These are phyloP conservation scores for Rotaria macrura DNA, from an alignment of 2,888 invertebrate genomes.

Conservation along the genomic window DNA sequence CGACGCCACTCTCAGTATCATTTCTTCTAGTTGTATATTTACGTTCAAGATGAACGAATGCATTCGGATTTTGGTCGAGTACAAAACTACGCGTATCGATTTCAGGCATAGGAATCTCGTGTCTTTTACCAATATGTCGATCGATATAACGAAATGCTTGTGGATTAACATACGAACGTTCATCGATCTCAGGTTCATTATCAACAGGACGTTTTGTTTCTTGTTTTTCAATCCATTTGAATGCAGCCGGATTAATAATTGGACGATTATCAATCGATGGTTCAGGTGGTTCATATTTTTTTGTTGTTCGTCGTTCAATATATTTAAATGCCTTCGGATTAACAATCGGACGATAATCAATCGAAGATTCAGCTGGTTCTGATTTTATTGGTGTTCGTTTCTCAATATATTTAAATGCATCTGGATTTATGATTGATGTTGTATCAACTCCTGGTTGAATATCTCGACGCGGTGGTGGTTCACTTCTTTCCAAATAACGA, in stretches of 20 bases:
- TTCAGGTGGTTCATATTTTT: background rate
- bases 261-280: slow-evolving; percentile 22
- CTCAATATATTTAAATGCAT: slow-evolving; percentile 30
- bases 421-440: slow-evolving; percentile 28
- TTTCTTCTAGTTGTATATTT: background rate
- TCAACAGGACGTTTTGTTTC: background rate
- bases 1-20: slow-evolving; percentile 35
- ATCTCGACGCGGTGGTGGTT: background rate
- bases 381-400: background rate
- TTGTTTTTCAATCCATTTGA: slow-evolving; percentile 22
- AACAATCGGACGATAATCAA: slow-evolving; percentile 29
- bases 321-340: slow-evolving; percentile 28
- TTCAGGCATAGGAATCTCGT: background rate
- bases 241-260: slow-evolving; percentile 31
- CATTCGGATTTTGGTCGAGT: background rate
- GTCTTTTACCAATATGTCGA: background rate
- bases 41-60: slow-evolving; percentile 13
- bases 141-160: slow-evolving; percentile 40
- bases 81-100: background rate
- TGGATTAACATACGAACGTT: slow-evolving; percentile 46
- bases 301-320: slow-evolving; percentile 11
- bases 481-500: slow-evolving; percentile 22
- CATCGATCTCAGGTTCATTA: slow-evolving; percentile 40
- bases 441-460: slow-evolving; percentile 20
- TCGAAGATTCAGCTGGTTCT: background rate